A percentile compares a stretch with the other conserved stretches of the same genome.
Conservation (phyloP, 2,888 invertebrate genomes). For the Euplexia lucipara region DNA sequence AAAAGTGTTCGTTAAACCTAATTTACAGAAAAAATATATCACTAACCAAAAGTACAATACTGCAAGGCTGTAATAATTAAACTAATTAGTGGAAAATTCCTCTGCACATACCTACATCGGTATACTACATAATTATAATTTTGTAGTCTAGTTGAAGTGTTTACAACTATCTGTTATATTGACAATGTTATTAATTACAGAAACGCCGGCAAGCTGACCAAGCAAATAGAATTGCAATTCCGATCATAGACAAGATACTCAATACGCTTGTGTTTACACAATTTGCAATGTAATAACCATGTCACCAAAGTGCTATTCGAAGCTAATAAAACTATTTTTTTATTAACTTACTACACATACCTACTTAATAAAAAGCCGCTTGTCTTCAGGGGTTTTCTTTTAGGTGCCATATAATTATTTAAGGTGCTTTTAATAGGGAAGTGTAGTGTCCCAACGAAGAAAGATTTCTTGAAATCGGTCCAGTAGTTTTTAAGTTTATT, state of each 20-base stretch:
- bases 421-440: too few species aligned
- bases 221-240: conserved; percentile 53
- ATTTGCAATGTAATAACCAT: conserved; percentile 22
- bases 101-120: background rate
- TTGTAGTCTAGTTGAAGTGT: conserved; percentile 27
- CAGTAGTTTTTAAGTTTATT: too few species aligned
- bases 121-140: background rate
- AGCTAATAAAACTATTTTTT: too few species aligned
- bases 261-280: conserved; percentile 30
- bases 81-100: conserved; percentile 19
- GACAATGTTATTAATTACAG: conserved; percentile 59
- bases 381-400: too few species aligned
- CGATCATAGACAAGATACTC: conserved; percentile 27
- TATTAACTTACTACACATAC: too few species aligned
- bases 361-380: too few species aligned
- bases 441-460: too few species aligned
- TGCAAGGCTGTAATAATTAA: background rate
- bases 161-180: conserved; percentile 40
- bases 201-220: conserved; percentile 31
- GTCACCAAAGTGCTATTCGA: conserved; percentile 6
- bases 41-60: background rate
- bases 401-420: background rate
- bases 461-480: too few species aligned
- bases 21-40: too few species aligned
- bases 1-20: too few species aligned